Conservation (phyloP, 30 jellyfish, hydroid and myxozoan species). For the Pseudorhiza aurosa region DNA sequence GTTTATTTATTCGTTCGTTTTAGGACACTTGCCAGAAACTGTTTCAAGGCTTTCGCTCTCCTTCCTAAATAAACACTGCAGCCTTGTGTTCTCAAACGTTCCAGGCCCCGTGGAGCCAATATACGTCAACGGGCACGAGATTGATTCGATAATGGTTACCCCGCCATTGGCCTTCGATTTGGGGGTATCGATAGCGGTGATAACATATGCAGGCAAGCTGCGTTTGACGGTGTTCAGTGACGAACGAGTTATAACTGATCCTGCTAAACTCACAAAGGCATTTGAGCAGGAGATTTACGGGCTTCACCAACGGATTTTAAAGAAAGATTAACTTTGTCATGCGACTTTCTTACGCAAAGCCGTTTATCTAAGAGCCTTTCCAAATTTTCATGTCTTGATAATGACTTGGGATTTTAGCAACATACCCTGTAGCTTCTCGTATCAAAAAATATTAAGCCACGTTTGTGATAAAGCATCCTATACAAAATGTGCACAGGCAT, state of each 20-base stretch:
- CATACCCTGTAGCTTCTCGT: too few species aligned
- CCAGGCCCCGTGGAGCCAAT: slow-evolving; percentile 97
- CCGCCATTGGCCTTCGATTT: slow-evolving; percentile 97
- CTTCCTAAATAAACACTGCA: slow-evolving; percentile 71
- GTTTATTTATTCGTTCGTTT: slow-evolving; percentile 74
- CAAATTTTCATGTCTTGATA: too few species aligned
- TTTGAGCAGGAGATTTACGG: slow-evolving; percentile 75
- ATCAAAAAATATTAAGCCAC: too few species aligned
- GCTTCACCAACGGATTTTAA: slow-evolving; percentile 22
- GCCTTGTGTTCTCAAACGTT: slow-evolving; percentile 90
- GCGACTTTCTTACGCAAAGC: too few species aligned
- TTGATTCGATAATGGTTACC: slow-evolving; percentile 86
- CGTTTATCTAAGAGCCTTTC: too few species aligned
- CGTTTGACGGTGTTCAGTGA: slow-evolving; percentile 88
- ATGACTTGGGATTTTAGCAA: too few species aligned
- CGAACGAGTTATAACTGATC: slow-evolving; percentile 82
- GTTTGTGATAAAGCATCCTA: too few species aligned
- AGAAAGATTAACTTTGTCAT: neutral
- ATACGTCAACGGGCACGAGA: slow-evolving; percentile 62
- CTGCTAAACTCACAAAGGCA: slow-evolving; percentile 77
- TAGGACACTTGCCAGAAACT: slow-evolving; percentile 86
- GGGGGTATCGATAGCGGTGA: slow-evolving; percentile 90
- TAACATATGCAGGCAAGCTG: slow-evolving; percentile 80
- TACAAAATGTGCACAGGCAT: too few species aligned
- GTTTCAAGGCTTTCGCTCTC: slow-evolving; percentile 77